Conservation (phyloP, 2,797 vertebrate genomes). For the Peromyscus eremicus region DNA sequence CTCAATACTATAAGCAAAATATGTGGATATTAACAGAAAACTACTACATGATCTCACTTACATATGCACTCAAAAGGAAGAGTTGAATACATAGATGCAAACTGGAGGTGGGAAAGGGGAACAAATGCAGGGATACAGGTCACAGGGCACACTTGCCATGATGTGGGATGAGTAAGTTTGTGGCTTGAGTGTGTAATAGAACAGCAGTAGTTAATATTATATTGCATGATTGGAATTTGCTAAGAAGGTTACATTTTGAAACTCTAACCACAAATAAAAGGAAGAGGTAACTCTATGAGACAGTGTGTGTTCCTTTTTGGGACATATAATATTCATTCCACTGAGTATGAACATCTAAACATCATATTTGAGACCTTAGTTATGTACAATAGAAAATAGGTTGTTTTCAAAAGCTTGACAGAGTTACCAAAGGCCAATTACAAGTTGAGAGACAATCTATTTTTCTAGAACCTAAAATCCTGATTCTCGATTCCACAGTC, state of each 20-base stretch:
- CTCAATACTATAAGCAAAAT: neutral
- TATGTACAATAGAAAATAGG: too few relatives aligned
- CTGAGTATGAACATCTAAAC: neutral
- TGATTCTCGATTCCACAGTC: slow-evolving; percentile 1
- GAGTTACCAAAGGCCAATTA: neutral
- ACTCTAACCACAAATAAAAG: neutral
- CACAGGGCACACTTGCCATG: neutral
- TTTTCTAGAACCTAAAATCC: neutral
- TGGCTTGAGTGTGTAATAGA: neutral
- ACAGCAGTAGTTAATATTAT: neutral
- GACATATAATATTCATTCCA: neutral
- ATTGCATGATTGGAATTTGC: neutral
- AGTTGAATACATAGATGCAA: neutral
- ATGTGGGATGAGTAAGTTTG: neutral
- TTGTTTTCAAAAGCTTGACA: neutral
- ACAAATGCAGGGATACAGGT: too few relatives aligned
- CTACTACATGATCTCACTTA: neutral
- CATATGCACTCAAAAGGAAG: neutral
- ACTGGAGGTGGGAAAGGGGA: neutral
- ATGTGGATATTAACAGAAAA: neutral
- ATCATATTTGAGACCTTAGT: neutral
- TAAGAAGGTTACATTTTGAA: neutral
- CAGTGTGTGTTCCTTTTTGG: neutral
- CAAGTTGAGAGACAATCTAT: neutral
- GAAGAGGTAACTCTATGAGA: neutral